phyloP scores from a whole-genome alignment of 1,140 invertebrate genomes.

The Calliopsis andreniformis region DNA sequence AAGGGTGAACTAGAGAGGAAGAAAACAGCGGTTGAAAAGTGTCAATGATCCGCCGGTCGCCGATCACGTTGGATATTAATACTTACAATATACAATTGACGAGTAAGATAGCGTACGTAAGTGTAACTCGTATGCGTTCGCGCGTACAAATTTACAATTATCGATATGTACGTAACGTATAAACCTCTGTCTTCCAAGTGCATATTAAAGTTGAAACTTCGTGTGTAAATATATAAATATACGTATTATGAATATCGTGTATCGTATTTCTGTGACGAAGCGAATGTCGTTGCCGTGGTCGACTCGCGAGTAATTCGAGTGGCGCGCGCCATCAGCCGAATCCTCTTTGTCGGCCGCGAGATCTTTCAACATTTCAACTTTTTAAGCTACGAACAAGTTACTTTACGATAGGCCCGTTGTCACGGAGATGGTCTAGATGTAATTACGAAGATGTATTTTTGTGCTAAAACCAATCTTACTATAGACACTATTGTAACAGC shows the following conservation, averaged over 20 bases:
- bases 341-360: not conserved
- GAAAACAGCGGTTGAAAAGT: not conserved
- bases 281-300: not conserved
- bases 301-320: conserved; percentile 7
- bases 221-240: conserved; percentile 70
- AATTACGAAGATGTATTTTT: conserved; percentile 70
- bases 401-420: conserved; percentile 12
- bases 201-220: conserved; percentile 73
- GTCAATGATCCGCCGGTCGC: not conserved
- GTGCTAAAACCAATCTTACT: conserved; percentile 65
- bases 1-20: not conserved
- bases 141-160: conserved; percentile 62
- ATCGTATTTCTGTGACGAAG: conserved; percentile 49
- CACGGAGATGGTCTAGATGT: conserved; percentile 49
- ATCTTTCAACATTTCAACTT: conserved; percentile 4
- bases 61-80: conserved; percentile 28
- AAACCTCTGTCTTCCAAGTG: conserved; percentile 80
- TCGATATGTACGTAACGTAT: conserved; percentile 68
- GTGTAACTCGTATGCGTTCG: conserved; percentile 46
- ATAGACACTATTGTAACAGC: conserved; percentile 39
- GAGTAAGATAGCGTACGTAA: conserved; percentile 37
- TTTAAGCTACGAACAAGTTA: not conserved
- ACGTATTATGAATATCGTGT: conserved; percentile 58
- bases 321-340: not conserved
- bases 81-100: conserved; percentile 24